phyloP scores from a whole-genome alignment of 2,888 invertebrate species.

The Oscheius sp. region DNA sequence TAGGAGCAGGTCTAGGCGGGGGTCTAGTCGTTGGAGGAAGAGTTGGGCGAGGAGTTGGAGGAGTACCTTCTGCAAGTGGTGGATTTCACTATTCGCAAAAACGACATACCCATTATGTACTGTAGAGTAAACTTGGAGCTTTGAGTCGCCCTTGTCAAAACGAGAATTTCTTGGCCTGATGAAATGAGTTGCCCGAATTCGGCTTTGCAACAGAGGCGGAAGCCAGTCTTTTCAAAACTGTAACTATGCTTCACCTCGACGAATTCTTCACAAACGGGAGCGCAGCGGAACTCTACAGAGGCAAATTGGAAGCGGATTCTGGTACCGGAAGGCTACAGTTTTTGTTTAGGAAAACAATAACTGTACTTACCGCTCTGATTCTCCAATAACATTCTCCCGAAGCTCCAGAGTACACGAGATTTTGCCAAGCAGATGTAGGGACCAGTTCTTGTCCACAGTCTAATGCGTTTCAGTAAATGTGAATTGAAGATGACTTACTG shows the following conservation, averaged over 20 bases:
- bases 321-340: slow-evolving; percentile 40
- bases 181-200: slow-evolving; percentile 45
- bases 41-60: background rate
- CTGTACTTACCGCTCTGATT: slow-evolving; percentile 46
- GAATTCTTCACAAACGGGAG: slow-evolving; percentile 55
- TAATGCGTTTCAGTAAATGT: slow-evolving; percentile 25
- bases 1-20: background rate
- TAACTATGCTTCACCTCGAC: slow-evolving; percentile 52
- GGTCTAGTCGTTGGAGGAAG: slow-evolving; percentile 16
- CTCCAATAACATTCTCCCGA: slow-evolving; percentile 58
- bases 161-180: slow-evolving; percentile 44
- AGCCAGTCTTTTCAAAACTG: slow-evolving; percentile 51
- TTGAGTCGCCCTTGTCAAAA: slow-evolving; percentile 51
- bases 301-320: slow-evolving; percentile 48
- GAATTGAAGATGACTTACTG: slow-evolving; percentile 35
- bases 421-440: slow-evolving; percentile 47
- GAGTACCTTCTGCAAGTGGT: background rate
- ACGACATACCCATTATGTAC: slow-evolving; percentile 42
- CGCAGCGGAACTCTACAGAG: slow-evolving; percentile 46
- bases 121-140: slow-evolving; percentile 47
- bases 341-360: background rate
- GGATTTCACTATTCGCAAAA: background rate
- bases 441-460: slow-evolving; percentile 54
- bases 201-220: slow-evolving; percentile 50
- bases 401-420: slow-evolving; percentile 53